A percentile compares a stretch with the other conserved stretches of the same genome.
These are phyloP conservation scores for Sarcophaga subvicina DNA, from an alignment of 2,888 invertebrate species.

Conservation along the genomic window DNA sequence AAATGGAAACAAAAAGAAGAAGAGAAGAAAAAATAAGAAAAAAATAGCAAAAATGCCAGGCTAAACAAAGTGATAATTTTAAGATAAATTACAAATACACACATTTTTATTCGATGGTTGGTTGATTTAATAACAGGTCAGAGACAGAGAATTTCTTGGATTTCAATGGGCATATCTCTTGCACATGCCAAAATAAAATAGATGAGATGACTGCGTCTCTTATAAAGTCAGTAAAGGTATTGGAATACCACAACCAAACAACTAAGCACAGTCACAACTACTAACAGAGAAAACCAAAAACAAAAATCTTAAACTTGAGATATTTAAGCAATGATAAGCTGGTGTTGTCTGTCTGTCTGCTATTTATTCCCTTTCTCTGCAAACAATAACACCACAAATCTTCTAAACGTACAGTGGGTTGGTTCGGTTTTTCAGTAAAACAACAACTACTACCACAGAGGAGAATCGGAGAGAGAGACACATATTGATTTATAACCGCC, in stretches of 20 bases:
- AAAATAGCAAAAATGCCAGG: constrained; percentile 30
- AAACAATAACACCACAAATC: constrained; percentile 45
- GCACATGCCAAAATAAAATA: constrained; percentile 65
- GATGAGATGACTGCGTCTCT: constrained; percentile 58
- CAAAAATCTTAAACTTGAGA: constrained; percentile 63
- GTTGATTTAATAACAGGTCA: constrained; percentile 72
- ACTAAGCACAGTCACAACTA: neutral
- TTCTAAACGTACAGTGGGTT: constrained; percentile 55
- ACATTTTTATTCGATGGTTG: constrained; percentile 62
- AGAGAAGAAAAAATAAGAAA: constrained; percentile 1
- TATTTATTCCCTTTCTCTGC: neutral
- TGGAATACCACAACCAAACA: constrained; percentile 11
- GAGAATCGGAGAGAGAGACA: neutral
- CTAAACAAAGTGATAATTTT: constrained; percentile 69
- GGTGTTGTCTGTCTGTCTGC: constrained; percentile 24
- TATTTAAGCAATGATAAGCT: constrained; percentile 68
- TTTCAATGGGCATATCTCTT: constrained; percentile 22
- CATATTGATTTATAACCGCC: constrained; percentile 70
- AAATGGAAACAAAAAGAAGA: constrained; percentile 18
- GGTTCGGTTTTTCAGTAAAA: constrained; percentile 50
- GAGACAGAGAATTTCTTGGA: constrained; percentile 46
- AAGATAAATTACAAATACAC: constrained; percentile 67
- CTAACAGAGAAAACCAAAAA: constrained; percentile 6
- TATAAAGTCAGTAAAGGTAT: constrained; percentile 20
- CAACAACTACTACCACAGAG: no score